A percentile compares a stretch with the other conserved stretches of the same genome.
phyloP scores from a whole-genome alignment of 2,888 invertebrate genomes.

The Thyatira batis region DNA sequence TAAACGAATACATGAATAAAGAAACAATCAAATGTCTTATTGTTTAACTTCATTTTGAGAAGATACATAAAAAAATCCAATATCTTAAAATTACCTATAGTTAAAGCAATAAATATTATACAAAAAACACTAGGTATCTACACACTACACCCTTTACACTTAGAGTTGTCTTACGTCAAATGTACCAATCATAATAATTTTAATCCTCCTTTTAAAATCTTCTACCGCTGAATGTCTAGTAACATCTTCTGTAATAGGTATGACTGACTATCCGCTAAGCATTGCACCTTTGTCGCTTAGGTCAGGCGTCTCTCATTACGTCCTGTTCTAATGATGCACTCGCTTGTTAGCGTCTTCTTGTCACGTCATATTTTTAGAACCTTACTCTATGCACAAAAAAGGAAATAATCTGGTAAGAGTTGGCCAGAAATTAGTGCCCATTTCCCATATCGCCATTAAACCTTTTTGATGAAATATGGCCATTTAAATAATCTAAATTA shows the following conservation, averaged over 20 bases:
- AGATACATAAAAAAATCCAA: no score
- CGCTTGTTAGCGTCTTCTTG: conserved; percentile 60
- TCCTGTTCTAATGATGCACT: conserved; percentile 61
- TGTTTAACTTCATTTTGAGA: no score
- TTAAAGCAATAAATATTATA: no score
- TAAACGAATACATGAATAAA: no score
- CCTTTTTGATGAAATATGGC: not conserved
- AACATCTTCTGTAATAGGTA: not conserved
- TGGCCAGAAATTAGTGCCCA: conserved; percentile 25
- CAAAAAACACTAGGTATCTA: no score
- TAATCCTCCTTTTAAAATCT: not conserved
- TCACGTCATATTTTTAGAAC: conserved; percentile 31
- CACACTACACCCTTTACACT: no score
- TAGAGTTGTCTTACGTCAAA: no score
- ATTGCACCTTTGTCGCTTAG: conserved; percentile 29
- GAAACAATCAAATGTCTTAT: no score
- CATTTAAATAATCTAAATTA: not conserved
- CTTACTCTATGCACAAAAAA: conserved; percentile 31
- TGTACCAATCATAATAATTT: no score
- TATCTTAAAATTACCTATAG: no score
- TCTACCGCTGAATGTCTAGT: not conserved
- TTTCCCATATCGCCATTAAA: not conserved
- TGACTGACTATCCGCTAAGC: conserved; percentile 9
- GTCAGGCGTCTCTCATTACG: conserved; percentile 52
- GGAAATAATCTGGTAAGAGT: conserved; percentile 34